Conservation (phyloP, 2,888 invertebrate species). For the Latrodectus hesperus region DNA sequence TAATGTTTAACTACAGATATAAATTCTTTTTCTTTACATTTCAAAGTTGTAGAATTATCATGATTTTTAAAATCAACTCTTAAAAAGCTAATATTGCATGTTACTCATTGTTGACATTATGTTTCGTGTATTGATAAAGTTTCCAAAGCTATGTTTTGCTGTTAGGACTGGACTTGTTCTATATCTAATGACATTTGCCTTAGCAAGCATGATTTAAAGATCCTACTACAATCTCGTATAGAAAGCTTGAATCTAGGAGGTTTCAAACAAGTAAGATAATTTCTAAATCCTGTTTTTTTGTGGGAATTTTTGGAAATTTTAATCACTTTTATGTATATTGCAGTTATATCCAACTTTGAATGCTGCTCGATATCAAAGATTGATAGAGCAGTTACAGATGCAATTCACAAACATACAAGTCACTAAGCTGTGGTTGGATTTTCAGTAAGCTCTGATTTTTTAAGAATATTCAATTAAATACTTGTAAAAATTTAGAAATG, state of each 20-base stretch:
- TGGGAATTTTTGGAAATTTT: background rate
- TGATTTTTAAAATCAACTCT: no score
- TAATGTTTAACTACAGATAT: no score
- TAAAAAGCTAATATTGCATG: no score
- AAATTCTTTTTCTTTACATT: no score
- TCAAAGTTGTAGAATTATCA: no score
- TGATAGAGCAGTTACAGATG: constrained; percentile 34
- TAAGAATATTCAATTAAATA: no score
- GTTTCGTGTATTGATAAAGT: no score
- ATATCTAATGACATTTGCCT: constrained; percentile 73
- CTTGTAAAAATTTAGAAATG: no score
- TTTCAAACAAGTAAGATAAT: constrained; percentile 72
- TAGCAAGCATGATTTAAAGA: constrained; percentile 72
- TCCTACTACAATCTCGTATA: constrained; percentile 72
- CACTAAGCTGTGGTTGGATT: constrained; percentile 14
- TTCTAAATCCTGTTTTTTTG: background rate
- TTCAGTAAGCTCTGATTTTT: background rate
- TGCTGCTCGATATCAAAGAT: constrained; percentile 24
- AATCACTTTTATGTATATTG: background rate
- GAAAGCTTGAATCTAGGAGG: constrained; percentile 72
- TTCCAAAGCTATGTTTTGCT: no score
- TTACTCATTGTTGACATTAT: no score
- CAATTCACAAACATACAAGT: constrained; percentile 26
- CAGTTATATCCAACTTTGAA: constrained; percentile 31
- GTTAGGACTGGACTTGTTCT: constrained; percentile 72